Evolutionary conservation across 1,140 invertebrate species (phyloP), one percentile per base, ranked within the genome.

Genomic region (Babylonia areolata): DNA sequence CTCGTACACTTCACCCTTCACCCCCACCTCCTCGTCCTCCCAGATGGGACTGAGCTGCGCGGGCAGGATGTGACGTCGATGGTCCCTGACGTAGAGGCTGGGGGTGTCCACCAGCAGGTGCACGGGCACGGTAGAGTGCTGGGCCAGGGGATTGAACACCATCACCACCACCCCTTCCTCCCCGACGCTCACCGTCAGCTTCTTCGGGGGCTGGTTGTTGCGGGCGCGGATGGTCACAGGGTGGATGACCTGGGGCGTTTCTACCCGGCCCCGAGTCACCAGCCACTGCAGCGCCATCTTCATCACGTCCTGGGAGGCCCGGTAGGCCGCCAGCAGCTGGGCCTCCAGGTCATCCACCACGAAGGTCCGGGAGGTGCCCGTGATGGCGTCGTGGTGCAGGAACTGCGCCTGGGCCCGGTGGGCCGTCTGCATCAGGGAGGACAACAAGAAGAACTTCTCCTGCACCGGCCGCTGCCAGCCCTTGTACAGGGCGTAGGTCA

Each of bases 351-450:
- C 99, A 33, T 96, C 93, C 0, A 99, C 96, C 35, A 99, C 99
- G 91, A 97, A 96, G 90, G 98, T 97, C 92, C 97, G 97, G 0
- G 97, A 96, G 2, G 99, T 99, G 77, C 99, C 99, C n/a, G 98
- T 98, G 85, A 99, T 96, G 35, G 97, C 99, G 95, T 99, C 99
- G 94, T 99, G 99, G 95, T 99, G 99, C 94, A 99, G 98, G 95
- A 99, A 99, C 78, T 99, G 94, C 0, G 96, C 96, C 20, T 99
- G 95, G 91, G 96, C 96, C 86, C 97, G 95, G 84, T 98, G 95
- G 17, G 98, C 97, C n/a, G 95, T 93, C 78, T 96, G 95, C 75
- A 97, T 81, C 87, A 93, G 82, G 39, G 92, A 88, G 1, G 89
- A 86, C 83, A 86, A 89, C 20, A 87, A 84, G 37, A 88, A 84